Evolutionary conservation across 2,113 vertebrate genomes (phyloP), one percentile per base, ranked within the genome.

Genomic region (Sceloporus tristichus): DNA sequence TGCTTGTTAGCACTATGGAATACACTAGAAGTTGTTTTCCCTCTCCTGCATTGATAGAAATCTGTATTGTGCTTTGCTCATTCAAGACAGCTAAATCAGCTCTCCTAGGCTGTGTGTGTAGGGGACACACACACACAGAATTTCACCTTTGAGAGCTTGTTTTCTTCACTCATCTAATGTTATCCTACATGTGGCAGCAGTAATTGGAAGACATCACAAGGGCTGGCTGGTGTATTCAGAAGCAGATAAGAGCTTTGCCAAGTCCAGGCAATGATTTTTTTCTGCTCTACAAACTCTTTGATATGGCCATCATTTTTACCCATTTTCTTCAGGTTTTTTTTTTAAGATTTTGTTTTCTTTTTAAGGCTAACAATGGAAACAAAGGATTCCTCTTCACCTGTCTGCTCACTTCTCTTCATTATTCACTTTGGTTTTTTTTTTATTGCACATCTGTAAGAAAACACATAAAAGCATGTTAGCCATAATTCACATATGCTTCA

Each of bases 131-230:
- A 34, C 34, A 34, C 34, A 34, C 56, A 87, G 25, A 82, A 90
- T 85, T 85, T 90, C 78, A 75, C 65, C 62, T 82, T 85, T 84
- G 62, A 74, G 53, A 82, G 75, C 48, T 81, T 38, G 18, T 74
- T 86, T 88, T 74, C 80, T 85, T 83, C 56, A 70, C 27, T 82
- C 70, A 86, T 79, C 83, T 91, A 85, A 91, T 27, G 66, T 88
- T 88, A 85, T 83, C 73, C 73, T 73, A 40, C 54, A 88, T 78
- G 53, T 71, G 90, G 78, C 74, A 82, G 75, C 18, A 75, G 89
- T 92, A 93, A 94, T 94, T 95, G 94, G 82, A 81, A 87, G 54
- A 89, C 87, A 94, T 93, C 89, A 92, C 87, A 92, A 88, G 84
- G 71, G 86, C 40, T 93, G 25, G 70, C 87, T 92, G 88, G 91